These are phyloP conservation scores for Leptinotarsa lineolata DNA, from an alignment of 1,140 invertebrate genomes.

Conservation along the genomic window DNA sequence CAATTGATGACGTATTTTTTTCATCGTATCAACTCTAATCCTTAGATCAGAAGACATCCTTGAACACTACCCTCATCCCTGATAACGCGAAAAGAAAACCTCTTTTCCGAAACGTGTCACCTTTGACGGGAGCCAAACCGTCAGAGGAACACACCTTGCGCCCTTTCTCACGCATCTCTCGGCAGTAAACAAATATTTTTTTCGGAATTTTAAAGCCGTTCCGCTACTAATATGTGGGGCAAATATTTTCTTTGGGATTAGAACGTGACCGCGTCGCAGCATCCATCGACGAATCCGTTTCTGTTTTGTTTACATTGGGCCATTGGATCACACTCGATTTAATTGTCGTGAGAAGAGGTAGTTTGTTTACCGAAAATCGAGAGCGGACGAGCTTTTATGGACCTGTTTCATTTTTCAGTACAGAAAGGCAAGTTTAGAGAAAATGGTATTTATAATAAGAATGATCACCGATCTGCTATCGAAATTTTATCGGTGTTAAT, in stretches of 20 bases:
- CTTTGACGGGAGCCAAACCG: background rate
- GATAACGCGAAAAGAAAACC: background rate
- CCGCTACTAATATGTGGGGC: constrained; percentile 35
- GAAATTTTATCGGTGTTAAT: no score
- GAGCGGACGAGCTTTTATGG: background rate
- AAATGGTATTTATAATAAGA: no score
- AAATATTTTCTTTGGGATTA: constrained; percentile 37
- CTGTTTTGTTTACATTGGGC: constrained; percentile 19
- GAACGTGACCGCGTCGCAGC: constrained; percentile 30
- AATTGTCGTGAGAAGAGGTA: constrained; percentile 24
- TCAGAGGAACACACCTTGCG: constrained; percentile 15
- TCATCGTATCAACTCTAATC: background rate
- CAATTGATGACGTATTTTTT: no score
- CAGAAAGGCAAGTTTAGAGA: no score
- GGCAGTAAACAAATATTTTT: constrained; percentile 32
- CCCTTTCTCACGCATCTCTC: constrained; percentile 34
- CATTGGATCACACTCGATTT: constrained; percentile 25
- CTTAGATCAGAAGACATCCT: no score
- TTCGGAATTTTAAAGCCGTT: constrained; percentile 33
- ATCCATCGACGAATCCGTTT: background rate
- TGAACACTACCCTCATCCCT: background rate
- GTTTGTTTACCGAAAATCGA: background rate
- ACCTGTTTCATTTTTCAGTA: no score
- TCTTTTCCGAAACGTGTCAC: background rate
- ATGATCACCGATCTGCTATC: no score